phyloP scores from a whole-genome alignment of 2,888 invertebrate species.

The Pteria penguin region DNA sequence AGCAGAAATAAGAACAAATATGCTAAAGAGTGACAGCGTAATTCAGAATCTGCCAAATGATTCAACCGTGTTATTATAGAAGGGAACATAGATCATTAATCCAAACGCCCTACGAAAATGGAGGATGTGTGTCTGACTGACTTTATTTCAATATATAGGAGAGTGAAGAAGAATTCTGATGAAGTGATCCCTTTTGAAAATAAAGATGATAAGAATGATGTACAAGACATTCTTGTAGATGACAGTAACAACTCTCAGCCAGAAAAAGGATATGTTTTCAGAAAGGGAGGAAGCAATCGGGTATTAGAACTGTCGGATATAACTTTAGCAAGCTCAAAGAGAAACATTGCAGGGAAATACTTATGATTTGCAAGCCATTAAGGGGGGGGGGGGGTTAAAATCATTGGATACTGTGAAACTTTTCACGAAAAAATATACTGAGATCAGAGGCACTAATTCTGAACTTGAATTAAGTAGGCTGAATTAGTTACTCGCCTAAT shows the following conservation, averaged over 20 bases:
- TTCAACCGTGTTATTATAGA: constrained; percentile 28
- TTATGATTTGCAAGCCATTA: constrained; percentile 72
- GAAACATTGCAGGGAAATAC: constrained; percentile 63
- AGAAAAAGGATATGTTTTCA: constrained; percentile 13
- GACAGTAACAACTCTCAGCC: neutral
- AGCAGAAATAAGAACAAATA: constrained; percentile 49
- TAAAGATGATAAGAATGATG: neutral
- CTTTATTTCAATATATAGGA: constrained; percentile 22
- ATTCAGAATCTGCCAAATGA: constrained; percentile 41
- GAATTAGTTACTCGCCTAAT: constrained; percentile 42
- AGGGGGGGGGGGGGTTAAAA: constrained; percentile 63
- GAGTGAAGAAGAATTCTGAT: neutral
- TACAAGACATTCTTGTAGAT: neutral
- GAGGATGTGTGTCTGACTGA: constrained; percentile 30
- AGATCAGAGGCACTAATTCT: constrained; percentile 23
- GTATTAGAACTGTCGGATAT: constrained; percentile 52
- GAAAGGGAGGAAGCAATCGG: constrained; percentile 21
- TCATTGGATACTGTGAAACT: constrained; percentile 18
- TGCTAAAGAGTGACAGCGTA: constrained; percentile 57
- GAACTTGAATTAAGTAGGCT: constrained; percentile 24
- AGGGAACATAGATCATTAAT: constrained; percentile 18
- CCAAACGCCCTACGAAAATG: constrained; percentile 26
- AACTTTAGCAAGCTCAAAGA: constrained; percentile 53
- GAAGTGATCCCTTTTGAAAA: constrained; percentile 36
- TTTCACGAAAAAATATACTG: constrained; percentile 29